Evolutionary conservation across 2,888 invertebrate species (phyloP).

Genomic region (Himalopsyche kuldschensis): DNA sequence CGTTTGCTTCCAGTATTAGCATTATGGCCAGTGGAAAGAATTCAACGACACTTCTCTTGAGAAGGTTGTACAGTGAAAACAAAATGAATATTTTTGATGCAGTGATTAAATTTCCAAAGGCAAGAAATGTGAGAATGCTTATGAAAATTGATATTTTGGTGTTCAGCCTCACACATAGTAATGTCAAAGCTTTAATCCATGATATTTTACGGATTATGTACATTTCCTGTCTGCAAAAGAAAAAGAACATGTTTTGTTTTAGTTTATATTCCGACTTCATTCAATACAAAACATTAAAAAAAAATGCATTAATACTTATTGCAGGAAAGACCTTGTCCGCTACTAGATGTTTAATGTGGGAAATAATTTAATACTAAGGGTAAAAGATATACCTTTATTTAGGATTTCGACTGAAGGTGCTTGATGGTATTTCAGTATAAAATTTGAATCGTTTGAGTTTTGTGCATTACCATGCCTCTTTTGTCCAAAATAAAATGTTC

Average conservation of each 20-base stretch:
- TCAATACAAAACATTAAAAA: not conserved
- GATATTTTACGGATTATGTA: conserved; percentile 67
- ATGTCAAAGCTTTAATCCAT: conserved; percentile 68
- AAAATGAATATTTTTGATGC: conserved; percentile 79
- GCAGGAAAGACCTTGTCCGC: not conserved
- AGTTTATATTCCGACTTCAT: not conserved
- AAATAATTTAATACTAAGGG: not conserved
- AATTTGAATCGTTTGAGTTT: too few species aligned
- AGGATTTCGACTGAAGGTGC: too few species aligned
- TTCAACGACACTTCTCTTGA: conserved; percentile 76
- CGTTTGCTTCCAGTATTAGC: conserved; percentile 73
- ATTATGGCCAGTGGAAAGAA: conserved; percentile 80
- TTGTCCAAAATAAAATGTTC: too few species aligned
- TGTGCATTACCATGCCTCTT: too few species aligned
- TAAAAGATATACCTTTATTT: too few species aligned
- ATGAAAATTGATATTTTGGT: conserved; percentile 78
- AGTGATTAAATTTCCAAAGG: conserved; percentile 66
- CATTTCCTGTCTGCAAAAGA: conserved; percentile 64
- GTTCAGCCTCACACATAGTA: conserved; percentile 74
- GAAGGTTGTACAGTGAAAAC: conserved; percentile 78
- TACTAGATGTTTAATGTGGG: too few species aligned
- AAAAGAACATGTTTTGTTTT: not conserved
- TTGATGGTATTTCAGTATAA: too few species aligned
- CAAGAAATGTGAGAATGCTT: conserved; percentile 70
- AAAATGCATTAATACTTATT: not conserved